A percentile compares a stretch with the other conserved stretches of the same genome.
These are phyloP conservation scores for Cossypha dichroa DNA, from an alignment of 2,797 vertebrate genomes.

Conservation along the genomic window DNA sequence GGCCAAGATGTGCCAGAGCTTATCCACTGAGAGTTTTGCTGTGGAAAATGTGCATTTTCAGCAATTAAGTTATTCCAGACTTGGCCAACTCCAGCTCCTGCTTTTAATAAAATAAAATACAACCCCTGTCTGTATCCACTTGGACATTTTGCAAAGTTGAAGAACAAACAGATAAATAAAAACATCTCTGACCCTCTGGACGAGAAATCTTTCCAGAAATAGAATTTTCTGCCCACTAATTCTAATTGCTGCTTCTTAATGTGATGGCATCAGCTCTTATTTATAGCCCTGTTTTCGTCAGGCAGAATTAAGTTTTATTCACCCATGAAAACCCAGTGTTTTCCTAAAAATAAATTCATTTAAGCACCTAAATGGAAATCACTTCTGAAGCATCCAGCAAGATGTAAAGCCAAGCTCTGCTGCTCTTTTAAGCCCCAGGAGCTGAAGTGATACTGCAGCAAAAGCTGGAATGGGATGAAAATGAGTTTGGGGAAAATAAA, in stretches of 20 bases:
- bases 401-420: neutral
- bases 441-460: neutral
- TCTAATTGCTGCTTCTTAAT: neutral
- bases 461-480: neutral
- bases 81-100: neutral
- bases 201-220: neutral
- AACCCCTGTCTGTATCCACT: neutral
- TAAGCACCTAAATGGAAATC: neutral
- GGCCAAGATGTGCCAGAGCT: neutral
- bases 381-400: neutral
- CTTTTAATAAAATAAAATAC: neutral
- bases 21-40: neutral
- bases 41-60: neutral
- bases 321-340: neutral
- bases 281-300: neutral
- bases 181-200: accelerated
- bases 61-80: neutral
- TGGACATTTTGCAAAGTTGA: neutral
- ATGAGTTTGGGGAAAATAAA: neutral
- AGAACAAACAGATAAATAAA: neutral
- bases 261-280: neutral
- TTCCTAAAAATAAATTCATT: neutral
- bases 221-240: neutral
- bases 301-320: neutral
- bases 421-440: neutral